Evolutionary conservation across 2,888 invertebrate species (phyloP).

Genomic region (Drosophila emarginata): DNA sequence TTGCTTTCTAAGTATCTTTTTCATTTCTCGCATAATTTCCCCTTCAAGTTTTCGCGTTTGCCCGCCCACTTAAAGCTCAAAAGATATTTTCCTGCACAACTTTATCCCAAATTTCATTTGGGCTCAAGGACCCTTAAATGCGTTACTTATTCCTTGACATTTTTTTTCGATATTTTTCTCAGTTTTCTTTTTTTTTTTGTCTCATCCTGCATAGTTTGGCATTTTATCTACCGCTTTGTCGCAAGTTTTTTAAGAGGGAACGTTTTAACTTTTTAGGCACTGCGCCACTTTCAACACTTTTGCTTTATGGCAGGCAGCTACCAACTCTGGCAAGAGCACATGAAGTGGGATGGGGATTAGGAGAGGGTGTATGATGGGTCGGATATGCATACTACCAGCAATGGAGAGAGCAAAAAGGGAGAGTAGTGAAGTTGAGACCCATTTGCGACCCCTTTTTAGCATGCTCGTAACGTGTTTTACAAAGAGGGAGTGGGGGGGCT

Average conservation of each 20-base stretch:
- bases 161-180: slow-evolving; percentile 17
- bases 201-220: slow-evolving; percentile 24
- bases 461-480: slow-evolving; percentile 45
- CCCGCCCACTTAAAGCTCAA: slow-evolving; percentile 33
- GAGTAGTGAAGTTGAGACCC: slow-evolving; percentile 24
- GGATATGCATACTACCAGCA: too few relatives aligned
- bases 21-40: slow-evolving; percentile 25
- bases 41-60: slow-evolving; percentile 26
- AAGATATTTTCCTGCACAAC: slow-evolving; percentile 35
- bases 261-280: slow-evolving; percentile 62
- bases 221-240: slow-evolving; percentile 56
- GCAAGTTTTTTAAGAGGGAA: slow-evolving; percentile 52
- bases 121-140: slow-evolving; percentile 17
- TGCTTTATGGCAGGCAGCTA: slow-evolving; percentile 58
- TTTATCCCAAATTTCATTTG: slow-evolving; percentile 30
- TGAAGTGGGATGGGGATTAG: neutral
- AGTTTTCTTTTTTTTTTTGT: slow-evolving; percentile 24
- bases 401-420: neutral
- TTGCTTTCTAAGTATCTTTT: slow-evolving; percentile 9
- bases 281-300: slow-evolving; percentile 60
- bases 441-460: slow-evolving; percentile 57
- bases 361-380: neutral
- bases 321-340: neutral
- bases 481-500: slow-evolving; percentile 29
- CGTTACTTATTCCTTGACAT: neutral